Conservation (phyloP, 2,888 invertebrate genomes). For the Scrobipalpa costella region DNA sequence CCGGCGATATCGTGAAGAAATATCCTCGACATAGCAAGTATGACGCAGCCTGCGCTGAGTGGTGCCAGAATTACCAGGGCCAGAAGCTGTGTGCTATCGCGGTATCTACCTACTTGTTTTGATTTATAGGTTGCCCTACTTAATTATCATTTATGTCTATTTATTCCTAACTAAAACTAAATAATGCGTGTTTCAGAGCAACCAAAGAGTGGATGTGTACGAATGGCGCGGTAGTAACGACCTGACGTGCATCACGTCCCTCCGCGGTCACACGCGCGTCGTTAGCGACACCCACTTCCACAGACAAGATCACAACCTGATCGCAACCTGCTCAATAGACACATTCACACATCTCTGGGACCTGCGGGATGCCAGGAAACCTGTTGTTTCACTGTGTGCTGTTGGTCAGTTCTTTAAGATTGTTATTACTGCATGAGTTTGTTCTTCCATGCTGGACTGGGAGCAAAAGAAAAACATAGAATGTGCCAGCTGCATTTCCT, state of each 20-base stretch:
- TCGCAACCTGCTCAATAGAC: slow-evolving; percentile 94
- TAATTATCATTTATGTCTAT: background rate
- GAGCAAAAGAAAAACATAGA: too few relatives aligned
- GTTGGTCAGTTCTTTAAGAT: slow-evolving; percentile 83
- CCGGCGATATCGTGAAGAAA: slow-evolving; percentile 86
- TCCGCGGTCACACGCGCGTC: slow-evolving; percentile 91
- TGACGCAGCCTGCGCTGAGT: slow-evolving; percentile 95
- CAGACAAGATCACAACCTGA: slow-evolving; percentile 75
- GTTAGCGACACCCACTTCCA: slow-evolving; percentile 97
- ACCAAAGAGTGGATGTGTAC: slow-evolving; percentile 92
- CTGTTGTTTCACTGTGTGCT: slow-evolving; percentile 91
- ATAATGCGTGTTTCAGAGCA: slow-evolving; percentile 81
- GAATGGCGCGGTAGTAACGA: slow-evolving; percentile 87
- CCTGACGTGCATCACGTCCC: slow-evolving; percentile 85
- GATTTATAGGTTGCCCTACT: background rate
- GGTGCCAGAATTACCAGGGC: slow-evolving; percentile 91
- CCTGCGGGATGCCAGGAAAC: slow-evolving; percentile 90
- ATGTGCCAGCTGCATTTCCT: too few relatives aligned
- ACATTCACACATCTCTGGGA: slow-evolving; percentile 98
- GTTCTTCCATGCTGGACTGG: too few relatives aligned
- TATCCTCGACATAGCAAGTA: slow-evolving; percentile 95
- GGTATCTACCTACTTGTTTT: slow-evolving; percentile 68
- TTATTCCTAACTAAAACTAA: too few relatives aligned
- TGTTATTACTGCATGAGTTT: background rate
- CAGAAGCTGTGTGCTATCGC: slow-evolving; percentile 93